Conservation (phyloP, 2,113 vertebrate species). For the Gallinago jamesoni region DNA sequence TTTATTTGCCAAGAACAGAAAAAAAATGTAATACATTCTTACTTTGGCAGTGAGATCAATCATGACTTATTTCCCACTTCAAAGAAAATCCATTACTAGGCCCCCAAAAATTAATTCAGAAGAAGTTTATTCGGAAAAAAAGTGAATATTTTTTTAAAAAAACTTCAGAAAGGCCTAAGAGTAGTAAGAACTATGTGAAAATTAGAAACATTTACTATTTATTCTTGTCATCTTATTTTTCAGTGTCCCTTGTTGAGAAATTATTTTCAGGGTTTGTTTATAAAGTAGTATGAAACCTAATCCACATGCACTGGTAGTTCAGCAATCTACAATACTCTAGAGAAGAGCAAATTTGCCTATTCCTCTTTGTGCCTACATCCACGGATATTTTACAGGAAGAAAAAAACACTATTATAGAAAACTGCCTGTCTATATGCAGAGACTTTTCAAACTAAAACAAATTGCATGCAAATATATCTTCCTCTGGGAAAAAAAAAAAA, state of each 20-base stretch:
- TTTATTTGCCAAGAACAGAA: not conserved
- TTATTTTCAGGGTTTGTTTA: not conserved
- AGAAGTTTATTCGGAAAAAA: not conserved
- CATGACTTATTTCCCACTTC: not conserved
- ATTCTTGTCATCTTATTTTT: not conserved
- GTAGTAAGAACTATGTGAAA: not conserved
- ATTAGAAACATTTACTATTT: not conserved
- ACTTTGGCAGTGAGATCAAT: not conserved
- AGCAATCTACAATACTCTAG: not conserved
- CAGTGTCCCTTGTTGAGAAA: not conserved
- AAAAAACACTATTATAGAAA: not conserved
- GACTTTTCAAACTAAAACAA: not conserved
- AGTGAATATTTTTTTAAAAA: not conserved
- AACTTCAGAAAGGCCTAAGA: not conserved
- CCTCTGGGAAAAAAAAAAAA: not conserved
- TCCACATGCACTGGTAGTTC: not conserved
- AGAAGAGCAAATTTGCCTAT: not conserved
- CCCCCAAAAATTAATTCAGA: not conserved
- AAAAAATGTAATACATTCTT: not conserved
- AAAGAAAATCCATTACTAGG: not conserved
- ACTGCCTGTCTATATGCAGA: not conserved
- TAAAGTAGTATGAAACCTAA: not conserved
- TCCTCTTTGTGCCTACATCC: not conserved
- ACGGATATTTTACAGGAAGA: not conserved
- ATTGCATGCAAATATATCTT: not conserved